Conservation (phyloP, 2,113 vertebrate species). For the Acrocephalus arundinaceus region DNA sequence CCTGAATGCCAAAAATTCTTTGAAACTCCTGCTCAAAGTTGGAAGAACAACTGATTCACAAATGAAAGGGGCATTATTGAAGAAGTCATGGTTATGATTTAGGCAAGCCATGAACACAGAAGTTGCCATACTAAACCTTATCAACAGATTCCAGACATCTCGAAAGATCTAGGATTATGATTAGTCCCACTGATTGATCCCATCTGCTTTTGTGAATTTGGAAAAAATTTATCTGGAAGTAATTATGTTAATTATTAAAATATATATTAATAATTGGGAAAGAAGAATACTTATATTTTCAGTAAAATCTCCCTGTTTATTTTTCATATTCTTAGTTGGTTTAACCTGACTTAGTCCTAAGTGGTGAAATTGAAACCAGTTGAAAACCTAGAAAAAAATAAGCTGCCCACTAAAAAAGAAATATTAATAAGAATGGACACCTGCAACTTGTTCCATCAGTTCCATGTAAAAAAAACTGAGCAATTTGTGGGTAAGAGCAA, state of each 20-base stretch:
- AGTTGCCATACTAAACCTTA: not conserved
- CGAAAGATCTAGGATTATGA: not conserved
- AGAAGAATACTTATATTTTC: not conserved
- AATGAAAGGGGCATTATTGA: slow-evolving; percentile 46
- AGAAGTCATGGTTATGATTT: not conserved
- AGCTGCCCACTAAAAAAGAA: not conserved
- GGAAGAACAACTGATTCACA: slow-evolving; percentile 25
- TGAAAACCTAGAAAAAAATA: not conserved
- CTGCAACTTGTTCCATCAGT: not conserved
- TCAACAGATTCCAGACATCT: not conserved
- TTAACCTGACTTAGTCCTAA: not conserved
- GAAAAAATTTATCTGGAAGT: not conserved
- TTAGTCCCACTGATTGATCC: not conserved
- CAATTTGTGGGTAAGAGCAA: not conserved
- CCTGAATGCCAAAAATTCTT: slow-evolving; percentile 64
- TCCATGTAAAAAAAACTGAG: not conserved
- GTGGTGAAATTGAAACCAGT: not conserved
- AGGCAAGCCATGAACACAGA: not conserved
- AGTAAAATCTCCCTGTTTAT: not conserved
- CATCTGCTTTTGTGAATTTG: not conserved
- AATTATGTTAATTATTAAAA: not conserved
- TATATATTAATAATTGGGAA: not conserved
- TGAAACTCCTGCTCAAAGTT: not conserved
- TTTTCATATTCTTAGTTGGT: not conserved
- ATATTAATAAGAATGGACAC: not conserved